phyloP scores from a whole-genome alignment of 2,797 vertebrate genomes.

The Cuniculus paca region DNA sequence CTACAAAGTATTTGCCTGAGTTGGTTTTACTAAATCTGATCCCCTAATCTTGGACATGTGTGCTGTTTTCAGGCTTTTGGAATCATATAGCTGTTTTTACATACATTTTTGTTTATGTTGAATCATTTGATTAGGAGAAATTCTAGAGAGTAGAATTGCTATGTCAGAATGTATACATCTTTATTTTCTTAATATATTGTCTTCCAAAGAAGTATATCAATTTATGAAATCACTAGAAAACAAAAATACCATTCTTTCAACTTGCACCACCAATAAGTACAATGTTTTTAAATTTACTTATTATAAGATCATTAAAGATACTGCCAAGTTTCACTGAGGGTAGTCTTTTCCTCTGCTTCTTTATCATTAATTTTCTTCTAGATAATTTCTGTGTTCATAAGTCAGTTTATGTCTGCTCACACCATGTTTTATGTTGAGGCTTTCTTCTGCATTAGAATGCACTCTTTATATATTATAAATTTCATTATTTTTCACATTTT shows the following conservation, averaged over 20 bases:
- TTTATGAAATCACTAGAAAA: constrained; percentile 5
- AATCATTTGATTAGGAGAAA: constrained; percentile 19
- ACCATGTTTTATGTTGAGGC: background rate
- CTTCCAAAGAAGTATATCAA: background rate
- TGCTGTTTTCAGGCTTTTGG: background rate
- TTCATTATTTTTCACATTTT: background rate
- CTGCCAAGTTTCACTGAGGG: background rate
- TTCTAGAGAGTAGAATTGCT: background rate
- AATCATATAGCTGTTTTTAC: background rate
- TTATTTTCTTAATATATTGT: constrained; percentile 20
- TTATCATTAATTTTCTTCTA: background rate
- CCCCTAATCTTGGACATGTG: background rate
- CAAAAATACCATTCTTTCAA: constrained; percentile 40
- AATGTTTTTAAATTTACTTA: background rate
- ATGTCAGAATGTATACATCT: background rate
- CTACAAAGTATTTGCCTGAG: background rate
- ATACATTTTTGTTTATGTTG: constrained; percentile 27
- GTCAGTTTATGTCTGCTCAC: background rate
- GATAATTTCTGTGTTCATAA: background rate
- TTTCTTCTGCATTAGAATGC: constrained; percentile 30
- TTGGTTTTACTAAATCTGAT: constrained; percentile 21
- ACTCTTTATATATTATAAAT: constrained; percentile 4
- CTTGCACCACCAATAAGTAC: background rate
- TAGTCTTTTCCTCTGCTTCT: background rate
- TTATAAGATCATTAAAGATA: background rate